phyloP scores from a whole-genome alignment of 2,797 vertebrate genomes.

The Petrocephalus schoutedeni region DNA sequence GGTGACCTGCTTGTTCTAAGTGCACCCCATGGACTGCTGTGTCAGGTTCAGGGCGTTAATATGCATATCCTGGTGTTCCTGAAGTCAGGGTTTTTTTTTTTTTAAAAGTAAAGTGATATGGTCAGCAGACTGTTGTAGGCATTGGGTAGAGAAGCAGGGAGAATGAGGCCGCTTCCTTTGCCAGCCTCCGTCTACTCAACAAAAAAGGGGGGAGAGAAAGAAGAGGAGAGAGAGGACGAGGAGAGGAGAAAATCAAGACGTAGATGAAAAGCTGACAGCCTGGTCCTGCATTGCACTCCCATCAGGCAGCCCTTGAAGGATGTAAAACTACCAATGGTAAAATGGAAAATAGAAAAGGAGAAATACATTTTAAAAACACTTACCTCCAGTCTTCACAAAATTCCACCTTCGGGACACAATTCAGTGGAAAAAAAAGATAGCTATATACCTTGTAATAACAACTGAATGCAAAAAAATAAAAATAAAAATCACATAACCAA shows the following conservation, averaged over 20 bases:
- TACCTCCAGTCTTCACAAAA: slow-evolving; percentile 47
- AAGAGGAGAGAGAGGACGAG: slow-evolving; percentile 8
- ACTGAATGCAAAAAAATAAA: neutral
- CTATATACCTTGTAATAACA: neutral
- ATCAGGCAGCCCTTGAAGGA: slow-evolving; percentile 47
- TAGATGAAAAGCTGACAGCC: slow-evolving; percentile 37
- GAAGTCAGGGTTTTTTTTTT: neutral
- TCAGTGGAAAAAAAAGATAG: neutral
- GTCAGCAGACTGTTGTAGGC: slow-evolving; percentile 20
- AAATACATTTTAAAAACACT: slow-evolving; percentile 43
- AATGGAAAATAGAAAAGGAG: slow-evolving; percentile 14
- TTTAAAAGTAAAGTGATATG: slow-evolving; percentile 26
- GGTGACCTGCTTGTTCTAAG: slow-evolving; percentile 15
- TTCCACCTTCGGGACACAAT: slow-evolving; percentile 30
- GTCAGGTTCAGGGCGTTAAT: neutral
- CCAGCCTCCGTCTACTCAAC: slow-evolving; percentile 28
- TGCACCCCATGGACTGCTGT: neutral
- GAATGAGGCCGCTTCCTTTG: slow-evolving; percentile 7
- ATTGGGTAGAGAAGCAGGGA: slow-evolving; percentile 15
- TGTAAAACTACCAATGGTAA: slow-evolving; percentile 40
- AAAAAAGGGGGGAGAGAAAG: slow-evolving; percentile 24
- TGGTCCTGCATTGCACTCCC: slow-evolving; percentile 45
- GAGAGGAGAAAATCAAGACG: slow-evolving; percentile 1
- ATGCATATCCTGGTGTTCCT: neutral
- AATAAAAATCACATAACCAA: neutral